Conservation (phyloP, 2,888 invertebrate species). For the Gibbula magus region DNA sequence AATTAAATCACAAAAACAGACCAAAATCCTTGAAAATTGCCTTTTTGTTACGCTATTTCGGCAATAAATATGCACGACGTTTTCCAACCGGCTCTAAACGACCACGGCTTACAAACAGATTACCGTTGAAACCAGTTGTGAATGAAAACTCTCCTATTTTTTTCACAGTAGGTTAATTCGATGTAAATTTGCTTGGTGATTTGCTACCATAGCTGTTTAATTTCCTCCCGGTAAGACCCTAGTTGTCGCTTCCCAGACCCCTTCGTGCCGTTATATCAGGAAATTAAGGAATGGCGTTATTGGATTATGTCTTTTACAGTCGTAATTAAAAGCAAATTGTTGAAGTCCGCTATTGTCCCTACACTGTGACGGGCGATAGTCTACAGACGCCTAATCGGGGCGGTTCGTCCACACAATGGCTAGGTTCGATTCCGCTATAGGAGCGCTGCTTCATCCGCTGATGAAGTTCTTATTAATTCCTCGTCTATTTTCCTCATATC, state of each 20-base stretch:
- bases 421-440: not conserved
- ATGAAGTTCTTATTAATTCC: constrained; percentile 4
- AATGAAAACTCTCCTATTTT: not conserved
- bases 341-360: constrained; percentile 26
- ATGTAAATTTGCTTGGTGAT: constrained; percentile 50
- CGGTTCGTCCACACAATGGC: not conserved
- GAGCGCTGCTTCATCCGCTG: not conserved
- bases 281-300: constrained; percentile 52
- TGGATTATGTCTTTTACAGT: constrained; percentile 47
- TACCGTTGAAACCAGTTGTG: not conserved
- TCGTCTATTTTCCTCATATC: not conserved
- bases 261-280: constrained; percentile 46
- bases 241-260: constrained; percentile 39
- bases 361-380: not conserved
- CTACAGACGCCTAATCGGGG: not conserved
- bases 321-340: constrained; percentile 54
- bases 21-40: not conserved
- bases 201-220: constrained; percentile 46
- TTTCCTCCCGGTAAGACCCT: constrained; percentile 43
- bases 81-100: not conserved
- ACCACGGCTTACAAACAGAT: not conserved
- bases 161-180: constrained; percentile 46
- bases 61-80: not conserved
- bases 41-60: not conserved
- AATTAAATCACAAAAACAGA: constrained; percentile 10